Base-by-base conservation (phyloP, 2,113 vertebrate species). In the Aramus guarauna region DNA sequence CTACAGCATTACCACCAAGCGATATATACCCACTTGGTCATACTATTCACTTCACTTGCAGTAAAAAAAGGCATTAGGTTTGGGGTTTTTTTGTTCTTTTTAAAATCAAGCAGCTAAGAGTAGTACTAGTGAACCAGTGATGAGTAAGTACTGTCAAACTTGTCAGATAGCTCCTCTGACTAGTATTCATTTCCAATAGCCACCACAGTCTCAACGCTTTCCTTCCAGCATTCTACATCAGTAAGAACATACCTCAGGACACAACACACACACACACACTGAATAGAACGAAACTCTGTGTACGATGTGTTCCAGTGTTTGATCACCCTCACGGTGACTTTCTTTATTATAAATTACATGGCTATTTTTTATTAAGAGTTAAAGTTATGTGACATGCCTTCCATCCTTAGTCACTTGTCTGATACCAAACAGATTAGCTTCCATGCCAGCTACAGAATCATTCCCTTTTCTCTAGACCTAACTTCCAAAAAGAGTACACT, bases 101-200 rank as follows among this genome's bases (percentile, higher is more conserved):
- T n/a, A n/a, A n/a, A 75, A 80, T 90, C 50, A 79, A 63, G 64
- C 10, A 84, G 47, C 20, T 94, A 74, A 95, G 63, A 69, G 67
- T 48, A 80, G 32, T 26, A 34, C 29, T 88, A 29, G 83, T 67
- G 85, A 92, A 66, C 34, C 32, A 88, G 43, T 76, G 74, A 81
- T 88, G 69, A 94, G 47, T 45, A 96, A 91, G 63, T n/a, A 59
- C 80, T 88, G 83, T 63, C 93, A 97, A 59, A 64, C 43, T 58
- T 87, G 73, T 91, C 90, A 96, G 69, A 83, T 47, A 88, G 71
- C 39, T 88, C 32, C 64, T 93, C 47, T 80, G 72, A 85, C 80
- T 29, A 78, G 32, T n/a, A 68, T 90, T 58, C 16, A 60, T 63
- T n/a, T 75, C 34, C 56, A 59, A 24, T 22, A 76, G n/a, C 16